Base-by-base conservation (phyloP, 2,113 vertebrate genomes). In the Albula glossodonta region DNA sequence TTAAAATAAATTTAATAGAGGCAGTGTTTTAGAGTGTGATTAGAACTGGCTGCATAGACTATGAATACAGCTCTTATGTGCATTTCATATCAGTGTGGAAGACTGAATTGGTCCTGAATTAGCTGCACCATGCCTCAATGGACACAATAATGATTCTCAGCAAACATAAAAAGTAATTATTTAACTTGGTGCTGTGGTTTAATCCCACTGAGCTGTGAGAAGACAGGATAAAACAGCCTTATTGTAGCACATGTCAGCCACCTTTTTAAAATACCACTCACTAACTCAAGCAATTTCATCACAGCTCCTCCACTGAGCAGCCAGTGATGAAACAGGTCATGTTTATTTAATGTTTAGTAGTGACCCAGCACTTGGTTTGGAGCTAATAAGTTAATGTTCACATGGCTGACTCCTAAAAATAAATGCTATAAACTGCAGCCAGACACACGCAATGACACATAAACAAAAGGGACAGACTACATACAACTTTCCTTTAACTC, bases 321-420 rank as follows among this genome's bases (percentile, higher is more conserved):
- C 60, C 50, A 83, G 83, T 51, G 63, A 50, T 50, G 57, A 83
- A 74, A 70, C 49, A 83, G 53, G 57, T 70, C 49, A 56, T 82
- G 63, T 74, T 83, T 83, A 83, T 70, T 83, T 74, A 86, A 86
- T 83, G 81, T 48, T 83, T 78, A 78, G 25, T 78, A 78, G 49
- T 80, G 81, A 78, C 81, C 51, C 19, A 83, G 60, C 51, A 53
- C 66, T 86, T 86, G 19, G 78, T 60, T 53, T 86, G 70, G 66
- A 83, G 86, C 83, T 83, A 83, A 83, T 86, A 83, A 60, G 52
- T 86, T 83, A 86, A 86, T 86, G 81, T 86, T 83, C 83, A 83
- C 53, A 82, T 41, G n/a, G 52, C 86, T 83, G 52, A 86, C 74
- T 86, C 41, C 41, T 78, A n/a, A 79, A 53, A 86, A 86, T 83